Percentiles rank a stretch among this genome's conserved stretches.
phyloP scores from a whole-genome alignment of 2,888 invertebrate genomes.

The Machimus atricapillus region DNA sequence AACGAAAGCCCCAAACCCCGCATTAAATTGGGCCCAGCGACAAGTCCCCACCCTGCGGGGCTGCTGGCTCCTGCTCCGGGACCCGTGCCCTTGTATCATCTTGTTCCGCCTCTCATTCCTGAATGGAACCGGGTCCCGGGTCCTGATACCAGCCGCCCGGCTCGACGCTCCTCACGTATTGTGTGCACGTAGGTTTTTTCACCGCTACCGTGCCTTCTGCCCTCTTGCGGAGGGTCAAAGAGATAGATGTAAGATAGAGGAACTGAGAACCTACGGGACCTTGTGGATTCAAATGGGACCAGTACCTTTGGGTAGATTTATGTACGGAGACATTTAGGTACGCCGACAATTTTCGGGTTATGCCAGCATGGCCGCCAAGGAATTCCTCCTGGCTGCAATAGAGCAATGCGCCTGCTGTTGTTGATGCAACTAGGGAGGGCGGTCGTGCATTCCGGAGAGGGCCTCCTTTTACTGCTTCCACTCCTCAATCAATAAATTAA shows the following conservation, averaged over 20 bases:
- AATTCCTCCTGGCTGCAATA: background rate
- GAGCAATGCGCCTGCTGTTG: background rate
- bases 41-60: background rate
- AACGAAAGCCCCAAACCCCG: background rate
- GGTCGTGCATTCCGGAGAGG: background rate
- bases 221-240: background rate
- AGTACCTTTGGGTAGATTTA: background rate
- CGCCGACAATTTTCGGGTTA: background rate
- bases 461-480: background rate
- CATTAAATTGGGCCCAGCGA: background rate
- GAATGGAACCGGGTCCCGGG: background rate
- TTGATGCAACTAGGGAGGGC: background rate
- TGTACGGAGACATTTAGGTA: constrained; percentile 5
- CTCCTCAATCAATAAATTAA: background rate
- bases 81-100: background rate
- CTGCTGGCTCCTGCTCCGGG: background rate
- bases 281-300: background rate
- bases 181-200: background rate
- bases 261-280: constrained; percentile 1
- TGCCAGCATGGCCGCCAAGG: background rate
- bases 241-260: background rate
- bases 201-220: background rate
- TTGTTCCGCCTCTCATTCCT: background rate
- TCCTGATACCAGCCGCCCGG: background rate
- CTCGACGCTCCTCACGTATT: background rate